These are phyloP conservation scores for Asarcornis scutulata DNA, from an alignment of 2,113 vertebrate species.

Conservation along the genomic window DNA sequence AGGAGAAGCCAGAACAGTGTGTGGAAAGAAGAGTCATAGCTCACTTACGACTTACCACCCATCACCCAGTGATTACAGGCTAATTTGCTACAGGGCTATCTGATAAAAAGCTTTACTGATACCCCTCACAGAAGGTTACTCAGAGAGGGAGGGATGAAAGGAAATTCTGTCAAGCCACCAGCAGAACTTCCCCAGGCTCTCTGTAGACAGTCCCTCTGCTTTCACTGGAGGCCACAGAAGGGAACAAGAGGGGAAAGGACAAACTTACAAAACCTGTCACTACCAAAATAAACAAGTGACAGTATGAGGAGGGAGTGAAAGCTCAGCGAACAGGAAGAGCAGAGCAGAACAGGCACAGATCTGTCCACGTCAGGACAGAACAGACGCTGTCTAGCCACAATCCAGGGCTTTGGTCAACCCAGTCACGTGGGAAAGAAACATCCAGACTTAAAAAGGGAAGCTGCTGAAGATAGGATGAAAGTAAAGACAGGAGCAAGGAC, in stretches of 20 bases:
- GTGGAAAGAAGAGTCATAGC: background rate
- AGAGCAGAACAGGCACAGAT: background rate
- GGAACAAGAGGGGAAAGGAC: background rate
- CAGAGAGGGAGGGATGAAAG: background rate
- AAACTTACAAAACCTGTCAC: background rate
- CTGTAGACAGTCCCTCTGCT: background rate
- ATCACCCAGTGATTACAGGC: background rate
- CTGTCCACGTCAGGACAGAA: background rate
- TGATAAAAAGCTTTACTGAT: background rate
- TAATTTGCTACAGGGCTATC: background rate
- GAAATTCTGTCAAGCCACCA: background rate
- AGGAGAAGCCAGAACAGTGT: background rate
- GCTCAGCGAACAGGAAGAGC: background rate
- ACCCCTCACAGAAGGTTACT: fast-evolving
- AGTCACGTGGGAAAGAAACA: background rate
- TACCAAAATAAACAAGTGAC: background rate
- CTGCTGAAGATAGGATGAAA: background rate
- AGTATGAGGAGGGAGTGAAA: background rate
- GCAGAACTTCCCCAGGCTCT: background rate
- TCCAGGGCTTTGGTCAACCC: background rate
- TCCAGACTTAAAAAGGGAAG: background rate
- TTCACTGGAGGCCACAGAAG: background rate
- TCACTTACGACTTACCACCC: background rate
- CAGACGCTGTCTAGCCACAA: background rate
- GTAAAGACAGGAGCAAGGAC: background rate